phyloP scores from a whole-genome alignment of 2,888 invertebrate genomes.

The Cantharis lateralis region DNA sequence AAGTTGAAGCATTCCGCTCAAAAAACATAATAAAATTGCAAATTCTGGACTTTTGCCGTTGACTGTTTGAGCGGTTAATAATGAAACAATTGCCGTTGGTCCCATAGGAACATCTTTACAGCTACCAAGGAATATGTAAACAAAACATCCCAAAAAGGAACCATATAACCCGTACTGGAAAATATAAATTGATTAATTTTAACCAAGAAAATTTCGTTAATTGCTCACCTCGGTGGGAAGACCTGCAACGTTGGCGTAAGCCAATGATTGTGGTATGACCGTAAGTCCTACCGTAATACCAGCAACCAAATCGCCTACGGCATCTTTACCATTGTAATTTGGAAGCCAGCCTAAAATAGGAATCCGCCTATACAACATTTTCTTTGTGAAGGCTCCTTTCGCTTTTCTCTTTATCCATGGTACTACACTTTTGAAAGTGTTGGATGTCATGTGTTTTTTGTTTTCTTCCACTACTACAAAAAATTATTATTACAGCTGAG shows the following conservation, averaged over 20 bases:
- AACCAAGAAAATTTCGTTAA: background rate
- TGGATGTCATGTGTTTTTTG: constrained; percentile 28
- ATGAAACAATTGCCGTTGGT: constrained; percentile 88
- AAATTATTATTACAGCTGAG: background rate
- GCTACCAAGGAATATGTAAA: constrained; percentile 89
- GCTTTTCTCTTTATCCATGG: constrained; percentile 57
- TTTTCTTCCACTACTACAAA: constrained; percentile 42
- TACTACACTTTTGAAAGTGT: constrained; percentile 38
- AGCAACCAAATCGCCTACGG: constrained; percentile 86
- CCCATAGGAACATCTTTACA: constrained; percentile 92
- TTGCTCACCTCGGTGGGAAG: constrained; percentile 68
- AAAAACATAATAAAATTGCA: constrained; percentile 76
- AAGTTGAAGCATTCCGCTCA: constrained; percentile 75
- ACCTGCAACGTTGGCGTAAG: constrained; percentile 80
- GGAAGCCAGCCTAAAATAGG: constrained; percentile 81
- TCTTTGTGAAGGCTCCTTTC: constrained; percentile 64
- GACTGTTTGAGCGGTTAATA: constrained; percentile 81
- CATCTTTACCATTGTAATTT: constrained; percentile 71
- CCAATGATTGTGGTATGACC: constrained; percentile 88
- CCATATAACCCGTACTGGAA: constrained; percentile 86
- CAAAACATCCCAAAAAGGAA: constrained; percentile 89
- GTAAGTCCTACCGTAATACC: constrained; percentile 92
- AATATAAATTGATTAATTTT: background rate
- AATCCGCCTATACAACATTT: constrained; percentile 72
- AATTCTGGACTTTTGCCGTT: constrained; percentile 67